Base-by-base conservation (phyloP, 2,113 vertebrate genomes). In the Atlantisia rogersi region DNA sequence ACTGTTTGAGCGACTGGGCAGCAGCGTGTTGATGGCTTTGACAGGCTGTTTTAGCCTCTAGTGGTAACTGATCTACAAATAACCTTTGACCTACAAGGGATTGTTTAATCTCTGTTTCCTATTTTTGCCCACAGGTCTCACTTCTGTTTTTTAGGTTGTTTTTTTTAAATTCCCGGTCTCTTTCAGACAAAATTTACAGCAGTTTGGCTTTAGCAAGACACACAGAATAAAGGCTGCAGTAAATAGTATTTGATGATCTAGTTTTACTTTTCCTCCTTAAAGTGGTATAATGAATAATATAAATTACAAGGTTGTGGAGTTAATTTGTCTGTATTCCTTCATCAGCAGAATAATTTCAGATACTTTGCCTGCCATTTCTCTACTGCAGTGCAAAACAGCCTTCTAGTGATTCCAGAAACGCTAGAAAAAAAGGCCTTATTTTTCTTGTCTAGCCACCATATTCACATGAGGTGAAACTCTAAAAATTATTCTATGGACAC, bases 31-130 rank as follows among this genome's bases (percentile, higher is more conserved):
- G 63, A 55, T 88, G 75, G 60, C 5, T 74, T 53, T 53, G 92
- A 65, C 63, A 58, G 82, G 15, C 40, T 24, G 44, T 83, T 94
- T 93, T 91, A 84, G 86, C 59, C 69, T 48, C 52, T 62, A 17
- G 48, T 90, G 73, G 96, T 92, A 96, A 83, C 88, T 89, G 78
- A 95, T 88, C 82, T 86, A 44, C 85, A 70, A 86, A 68, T 87
- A 87, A 97, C 93, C 95, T 96, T 94, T 97, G 95, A 85, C 96
- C 90, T 93, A 25, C 75, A n/a, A 8, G 1, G 64, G 71, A 46
- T 92, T 92, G 95, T 94, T 96, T 95, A 91, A 95, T 95, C 94
- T 96, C 76, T 4, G 24, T 94, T 90, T 94, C 96, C 96, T 90
- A 86, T 95, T 91, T 83, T 92, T 94, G 76, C 88, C 95, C 60